Evolutionary conservation across 35 echinoderm and acorn worm genomes (phyloP), one percentile per base, ranked within the genome.

Genomic region (Eucidaris tribuloides): DNA sequence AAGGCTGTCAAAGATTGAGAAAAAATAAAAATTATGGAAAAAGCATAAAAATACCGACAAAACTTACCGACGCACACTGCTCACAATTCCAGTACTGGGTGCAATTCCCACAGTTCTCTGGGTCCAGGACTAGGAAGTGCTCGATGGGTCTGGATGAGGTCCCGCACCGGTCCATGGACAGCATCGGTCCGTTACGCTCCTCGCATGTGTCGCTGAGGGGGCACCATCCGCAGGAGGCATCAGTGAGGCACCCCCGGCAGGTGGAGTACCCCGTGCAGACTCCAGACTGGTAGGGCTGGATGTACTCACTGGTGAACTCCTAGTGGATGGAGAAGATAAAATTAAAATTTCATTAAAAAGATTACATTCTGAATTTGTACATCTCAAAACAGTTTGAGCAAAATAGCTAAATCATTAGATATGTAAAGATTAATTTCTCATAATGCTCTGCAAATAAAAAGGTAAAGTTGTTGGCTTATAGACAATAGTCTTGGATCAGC

Each of bases 151-250:
- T 32, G 2, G 35, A 50, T 0, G 55, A 27, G n/a, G 83, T 63
- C 23, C 87, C 92, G 30, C 92, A 90, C 0, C 68, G 71, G 20
- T 64, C 81, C 58, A 49, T 79, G 24, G 74, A 37, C 20, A 60
- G 17, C 14, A 59, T 80, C 4, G 85, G 46, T 22, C 78, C 50
- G 50, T 82, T 80, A 13, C 94, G 58, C 0, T 58, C 18, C 48
- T 88, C 81, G 65, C 94, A 97, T 0, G 70, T 97, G 18, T 77
- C 24, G 42, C 85, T 97, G 39, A 76, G 45, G 2, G 94, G 85
- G 24, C 89, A 97, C 94, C 94, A 97, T 30, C 94, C 94, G 57
- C 94, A 97, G 0, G 84, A 71, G 2, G 72, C 61, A 48, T 93
- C 91, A 0, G 86, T 86, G 31, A 97, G 58, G 39, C 94, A 97